Evolutionary conservation across 2,113 vertebrate species (phyloP).

Genomic region (Colossoma macropomum): DNA sequence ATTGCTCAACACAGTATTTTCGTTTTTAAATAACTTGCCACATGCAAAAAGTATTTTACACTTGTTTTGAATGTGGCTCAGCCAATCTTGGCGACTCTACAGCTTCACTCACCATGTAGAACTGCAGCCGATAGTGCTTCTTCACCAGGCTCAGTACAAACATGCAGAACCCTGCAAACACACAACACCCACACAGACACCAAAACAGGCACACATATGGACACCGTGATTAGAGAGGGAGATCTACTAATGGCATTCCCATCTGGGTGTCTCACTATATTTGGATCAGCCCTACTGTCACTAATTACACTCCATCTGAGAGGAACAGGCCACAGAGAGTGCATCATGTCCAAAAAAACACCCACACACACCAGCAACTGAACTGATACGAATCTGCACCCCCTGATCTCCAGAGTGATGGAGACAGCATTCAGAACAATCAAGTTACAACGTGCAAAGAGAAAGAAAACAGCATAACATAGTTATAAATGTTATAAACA

Average conservation of each 20-base stretch:
- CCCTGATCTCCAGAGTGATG: background rate
- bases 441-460: background rate
- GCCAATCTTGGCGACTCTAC: background rate
- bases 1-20: too few relatives aligned
- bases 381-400: background rate
- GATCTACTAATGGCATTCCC: conserved; percentile 5
- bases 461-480: too few relatives aligned
- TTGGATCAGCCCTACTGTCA: conserved; percentile 6
- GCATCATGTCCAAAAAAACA: background rate
- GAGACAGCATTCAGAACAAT: background rate
- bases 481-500: too few relatives aligned
- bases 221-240: conserved; percentile 18
- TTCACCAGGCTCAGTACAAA: conserved; percentile 98
- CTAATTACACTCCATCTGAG: conserved; percentile 25
- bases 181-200: background rate
- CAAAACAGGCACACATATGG: background rate
- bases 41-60: too few relatives aligned
- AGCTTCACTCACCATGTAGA: conserved; percentile 92
- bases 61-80: too few relatives aligned
- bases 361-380: background rate
- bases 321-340: background rate
- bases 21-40: too few relatives aligned
- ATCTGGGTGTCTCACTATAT: conserved; percentile 32
- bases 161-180: conserved; percentile 92
- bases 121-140: conserved; percentile 98